Percentiles rank a stretch among this genome's conserved stretches.
phyloP scores from a whole-genome alignment of 2,888 invertebrate species.

The Drosophila pseudotakahashii region DNA sequence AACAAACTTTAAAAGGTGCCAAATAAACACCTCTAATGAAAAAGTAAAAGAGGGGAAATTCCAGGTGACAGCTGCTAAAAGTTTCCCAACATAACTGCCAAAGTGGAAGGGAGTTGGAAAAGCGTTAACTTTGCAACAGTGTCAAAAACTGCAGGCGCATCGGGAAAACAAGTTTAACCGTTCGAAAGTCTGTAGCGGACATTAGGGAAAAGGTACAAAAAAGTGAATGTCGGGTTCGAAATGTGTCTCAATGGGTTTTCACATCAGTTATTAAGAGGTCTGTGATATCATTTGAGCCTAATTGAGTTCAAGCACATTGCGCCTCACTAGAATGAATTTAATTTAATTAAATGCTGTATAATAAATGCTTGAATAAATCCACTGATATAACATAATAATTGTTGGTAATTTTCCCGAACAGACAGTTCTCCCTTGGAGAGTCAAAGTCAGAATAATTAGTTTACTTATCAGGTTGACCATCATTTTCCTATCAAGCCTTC shows the following conservation, averaged over 20 bases:
- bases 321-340: too few species aligned
- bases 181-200: constrained; percentile 31
- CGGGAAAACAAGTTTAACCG: constrained; percentile 19
- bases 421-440: not conserved
- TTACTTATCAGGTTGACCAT: not conserved
- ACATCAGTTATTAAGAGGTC: too few species aligned
- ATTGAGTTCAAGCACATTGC: too few species aligned
- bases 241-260: not conserved
- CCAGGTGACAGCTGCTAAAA: constrained; percentile 40
- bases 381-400: not conserved
- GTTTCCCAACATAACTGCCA: constrained; percentile 30
- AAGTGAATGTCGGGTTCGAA: not conserved
- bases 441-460: not conserved
- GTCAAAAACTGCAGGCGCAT: constrained; percentile 46
- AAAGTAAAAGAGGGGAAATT: constrained; percentile 2
- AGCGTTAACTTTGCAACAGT: constrained; percentile 37
- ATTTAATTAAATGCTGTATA: not conserved
- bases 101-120: constrained; percentile 12
- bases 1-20: constrained; percentile 3
- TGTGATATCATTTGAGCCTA: too few species aligned
- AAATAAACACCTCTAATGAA: constrained; percentile 3
- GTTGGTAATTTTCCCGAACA: not conserved
- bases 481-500: not conserved
- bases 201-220: not conserved
- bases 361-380: not conserved